These are phyloP conservation scores for Caenorhabditis wallacei DNA, from an alignment of 2,888 invertebrate species.

Conservation along the genomic window DNA sequence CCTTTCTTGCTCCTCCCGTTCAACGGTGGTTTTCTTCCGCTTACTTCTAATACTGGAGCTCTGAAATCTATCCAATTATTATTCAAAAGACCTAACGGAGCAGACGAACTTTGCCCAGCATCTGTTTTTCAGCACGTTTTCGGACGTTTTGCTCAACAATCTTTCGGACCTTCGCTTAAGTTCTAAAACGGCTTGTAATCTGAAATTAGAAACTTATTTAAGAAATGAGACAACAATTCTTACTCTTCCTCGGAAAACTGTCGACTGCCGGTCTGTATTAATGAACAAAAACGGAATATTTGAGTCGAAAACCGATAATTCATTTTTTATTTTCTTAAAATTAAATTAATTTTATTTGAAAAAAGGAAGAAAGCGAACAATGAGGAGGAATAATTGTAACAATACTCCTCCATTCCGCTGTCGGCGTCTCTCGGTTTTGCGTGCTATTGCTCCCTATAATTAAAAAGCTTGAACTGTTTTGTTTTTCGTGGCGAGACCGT, in stretches of 20 bases:
- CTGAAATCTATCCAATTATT: not conserved
- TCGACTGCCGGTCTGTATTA: not conserved
- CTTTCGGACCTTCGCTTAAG: conserved; percentile 20
- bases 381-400: too few species aligned
- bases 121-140: conserved; percentile 31
- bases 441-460: too few species aligned
- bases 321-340: not conserved
- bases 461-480: too few species aligned
- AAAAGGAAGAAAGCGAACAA: too few species aligned
- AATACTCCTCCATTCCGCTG: too few species aligned
- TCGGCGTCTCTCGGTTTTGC: too few species aligned
- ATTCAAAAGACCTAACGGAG: not conserved
- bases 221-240: not conserved
- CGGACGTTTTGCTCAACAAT: not conserved
- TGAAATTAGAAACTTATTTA: conserved; percentile 5
- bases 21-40: conserved; percentile 18
- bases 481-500: too few species aligned
- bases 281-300: conserved; percentile 5
- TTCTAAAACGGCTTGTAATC: conserved; percentile 26
- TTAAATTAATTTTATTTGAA: too few species aligned
- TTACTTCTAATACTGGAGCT: conserved; percentile 49
- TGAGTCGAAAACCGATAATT: not conserved
- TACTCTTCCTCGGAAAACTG: conserved; percentile 40
- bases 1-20: not conserved
- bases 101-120: conserved; percentile 31